A percentile compares a stretch with the other conserved stretches of the same genome.
These are phyloP conservation scores for Chaetodon trifascialis DNA, from an alignment of 2,113 vertebrate genomes.

Conservation along the genomic window DNA sequence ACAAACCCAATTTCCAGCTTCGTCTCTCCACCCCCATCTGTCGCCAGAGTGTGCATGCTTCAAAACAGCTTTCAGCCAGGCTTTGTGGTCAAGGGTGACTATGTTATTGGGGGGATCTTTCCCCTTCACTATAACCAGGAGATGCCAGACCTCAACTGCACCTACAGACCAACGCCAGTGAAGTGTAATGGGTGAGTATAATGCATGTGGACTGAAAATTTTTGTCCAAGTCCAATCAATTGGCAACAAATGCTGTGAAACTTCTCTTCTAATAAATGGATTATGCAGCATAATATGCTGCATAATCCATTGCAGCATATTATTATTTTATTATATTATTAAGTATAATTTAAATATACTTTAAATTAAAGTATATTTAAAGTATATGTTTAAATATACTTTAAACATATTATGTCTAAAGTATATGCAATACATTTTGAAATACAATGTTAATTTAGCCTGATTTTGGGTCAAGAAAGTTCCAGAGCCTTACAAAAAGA, in stretches of 20 bases:
- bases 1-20: not conserved
- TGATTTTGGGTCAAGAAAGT: not conserved
- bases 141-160: constrained; percentile 77
- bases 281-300: not conserved
- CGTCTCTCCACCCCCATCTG: not conserved
- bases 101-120: constrained; percentile 67
- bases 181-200: constrained; percentile 81
- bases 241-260: not conserved
- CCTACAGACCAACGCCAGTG: constrained; percentile 71
- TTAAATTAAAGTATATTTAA: no score
- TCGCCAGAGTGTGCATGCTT: constrained; percentile 44
- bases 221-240: not conserved
- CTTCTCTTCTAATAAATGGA: not conserved
- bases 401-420: no score
- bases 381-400: no score
- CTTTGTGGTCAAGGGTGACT: constrained; percentile 60
- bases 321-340: no score
- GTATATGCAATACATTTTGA: not conserved
- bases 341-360: no score
- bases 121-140: constrained; percentile 77
- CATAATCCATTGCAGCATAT: no score
- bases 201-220: not conserved
- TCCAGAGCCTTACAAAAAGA: not conserved
- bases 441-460: not conserved
- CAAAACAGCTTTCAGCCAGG: constrained; percentile 60